These are phyloP conservation scores for Astur gentilis DNA, from an alignment of 2,113 vertebrate species.

Conservation along the genomic window DNA sequence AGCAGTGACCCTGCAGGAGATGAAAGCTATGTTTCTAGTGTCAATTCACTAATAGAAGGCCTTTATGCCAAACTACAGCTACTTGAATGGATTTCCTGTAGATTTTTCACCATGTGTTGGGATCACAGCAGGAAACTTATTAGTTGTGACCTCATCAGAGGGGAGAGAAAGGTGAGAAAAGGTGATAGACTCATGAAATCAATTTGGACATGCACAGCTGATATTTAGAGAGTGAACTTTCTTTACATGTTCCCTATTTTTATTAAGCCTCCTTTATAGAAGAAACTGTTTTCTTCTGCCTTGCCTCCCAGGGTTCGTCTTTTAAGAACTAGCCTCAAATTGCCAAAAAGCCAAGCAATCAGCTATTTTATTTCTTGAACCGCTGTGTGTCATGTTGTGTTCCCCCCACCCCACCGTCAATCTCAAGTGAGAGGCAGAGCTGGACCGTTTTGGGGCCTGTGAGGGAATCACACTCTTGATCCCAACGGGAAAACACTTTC, in stretches of 20 bases:
- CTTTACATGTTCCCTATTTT: background rate
- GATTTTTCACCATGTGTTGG: conserved; percentile 48
- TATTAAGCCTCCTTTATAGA: background rate
- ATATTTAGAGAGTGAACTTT: conserved; percentile 35
- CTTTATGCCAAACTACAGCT: conserved; percentile 24
- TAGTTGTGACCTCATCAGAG: conserved; percentile 42
- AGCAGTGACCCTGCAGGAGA: conserved; percentile 20
- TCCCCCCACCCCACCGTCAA: background rate
- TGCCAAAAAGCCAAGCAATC: background rate
- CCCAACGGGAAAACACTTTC: background rate
- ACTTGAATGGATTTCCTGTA: conserved; percentile 40
- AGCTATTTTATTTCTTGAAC: background rate
- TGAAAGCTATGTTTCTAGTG: background rate
- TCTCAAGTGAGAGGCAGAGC: background rate
- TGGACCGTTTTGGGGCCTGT: background rate
- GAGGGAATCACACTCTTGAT: background rate
- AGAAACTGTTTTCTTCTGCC: background rate
- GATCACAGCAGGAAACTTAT: conserved; percentile 41
- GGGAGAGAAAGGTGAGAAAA: conserved; percentile 10
- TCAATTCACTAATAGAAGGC: conserved; percentile 48
- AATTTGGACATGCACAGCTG: conserved; percentile 30
- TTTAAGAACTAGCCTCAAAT: background rate
- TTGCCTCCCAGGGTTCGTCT: background rate
- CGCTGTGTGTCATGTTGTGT: background rate
- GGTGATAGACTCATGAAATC: conserved; percentile 41